Conservation (phyloP, 2,888 invertebrate species). For the Micoletzkya japonica region DNA sequence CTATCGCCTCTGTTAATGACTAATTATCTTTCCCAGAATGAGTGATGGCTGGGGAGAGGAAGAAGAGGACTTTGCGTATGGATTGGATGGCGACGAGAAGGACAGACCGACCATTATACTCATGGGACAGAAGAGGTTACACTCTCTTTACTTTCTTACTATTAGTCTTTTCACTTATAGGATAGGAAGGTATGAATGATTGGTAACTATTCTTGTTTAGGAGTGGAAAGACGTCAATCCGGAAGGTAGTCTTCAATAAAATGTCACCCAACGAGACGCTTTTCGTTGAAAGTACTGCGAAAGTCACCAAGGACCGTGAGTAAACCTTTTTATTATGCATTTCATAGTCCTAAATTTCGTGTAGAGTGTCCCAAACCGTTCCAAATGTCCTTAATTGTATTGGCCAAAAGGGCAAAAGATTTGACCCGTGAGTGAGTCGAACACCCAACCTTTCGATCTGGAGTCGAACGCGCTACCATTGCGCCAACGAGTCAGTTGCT, state of each 20-base stretch:
- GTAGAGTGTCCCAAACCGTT: not conserved
- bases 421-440: slow-evolving; percentile 29
- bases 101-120: slow-evolving; percentile 59
- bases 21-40: slow-evolving; percentile 12
- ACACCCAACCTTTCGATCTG: slow-evolving; percentile 30
- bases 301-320: slow-evolving; percentile 87
- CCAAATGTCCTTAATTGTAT: not conserved
- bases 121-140: slow-evolving; percentile 61
- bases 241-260: slow-evolving; percentile 99
- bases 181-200: not conserved
- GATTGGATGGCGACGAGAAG: slow-evolving; percentile 42
- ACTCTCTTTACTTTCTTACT: not conserved
- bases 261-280: slow-evolving; percentile 99
- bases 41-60: slow-evolving; percentile 32
- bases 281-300: slow-evolving; percentile 95
- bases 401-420: slow-evolving; percentile 15
- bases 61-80: slow-evolving; percentile 50
- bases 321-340: slow-evolving; percentile 13
- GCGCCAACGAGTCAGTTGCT: slow-evolving; percentile 30
- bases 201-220: slow-evolving; percentile 64
- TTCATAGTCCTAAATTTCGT: not conserved
- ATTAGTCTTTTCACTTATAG: not conserved
- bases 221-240: slow-evolving; percentile 98
- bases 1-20: not conserved
- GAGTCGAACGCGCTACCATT: slow-evolving; percentile 33